Conservation (phyloP, 2,113 vertebrate species). For the Forbesichthys agassizii region DNA sequence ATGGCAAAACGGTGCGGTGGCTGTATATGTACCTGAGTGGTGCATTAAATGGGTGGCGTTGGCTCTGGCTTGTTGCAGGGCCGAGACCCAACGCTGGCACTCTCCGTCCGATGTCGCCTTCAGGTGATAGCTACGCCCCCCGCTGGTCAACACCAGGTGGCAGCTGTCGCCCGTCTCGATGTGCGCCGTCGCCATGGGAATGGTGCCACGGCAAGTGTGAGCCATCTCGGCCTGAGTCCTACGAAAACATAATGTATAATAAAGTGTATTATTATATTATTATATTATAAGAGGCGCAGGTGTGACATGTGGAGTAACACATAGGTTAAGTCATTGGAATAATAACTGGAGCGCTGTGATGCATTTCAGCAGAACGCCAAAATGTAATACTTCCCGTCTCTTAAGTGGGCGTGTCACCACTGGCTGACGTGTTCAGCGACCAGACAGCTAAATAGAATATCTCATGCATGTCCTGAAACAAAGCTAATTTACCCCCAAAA, state of each 20-base stretch:
- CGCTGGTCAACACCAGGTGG: constrained; percentile 87
- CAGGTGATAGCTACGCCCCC: constrained; percentile 90
- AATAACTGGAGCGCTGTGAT: no score
- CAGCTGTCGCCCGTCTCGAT: constrained; percentile 91
- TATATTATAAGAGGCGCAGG: no score
- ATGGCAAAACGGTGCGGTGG: not conserved
- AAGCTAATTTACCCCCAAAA: no score
- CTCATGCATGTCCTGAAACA: no score
- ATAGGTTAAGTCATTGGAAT: no score
- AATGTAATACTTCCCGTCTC: no score
- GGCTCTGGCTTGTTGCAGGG: constrained; percentile 89
- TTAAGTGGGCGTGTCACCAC: no score
- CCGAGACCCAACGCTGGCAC: constrained; percentile 90
- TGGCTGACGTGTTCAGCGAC: no score
- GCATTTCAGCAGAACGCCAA: no score
- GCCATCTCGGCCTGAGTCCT: constrained; percentile 97
- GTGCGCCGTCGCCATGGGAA: constrained; percentile 86
- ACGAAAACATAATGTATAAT: constrained; percentile 15
- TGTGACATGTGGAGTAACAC: no score
- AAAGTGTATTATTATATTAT: not conserved
- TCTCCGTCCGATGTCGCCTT: constrained; percentile 90
- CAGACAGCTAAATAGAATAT: no score
- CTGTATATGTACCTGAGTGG: constrained; percentile 83
- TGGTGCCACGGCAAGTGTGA: constrained; percentile 93
- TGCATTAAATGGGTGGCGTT: constrained; percentile 85